Conservation (phyloP, 2,888 invertebrate species). For the Harpalus rubripes region DNA sequence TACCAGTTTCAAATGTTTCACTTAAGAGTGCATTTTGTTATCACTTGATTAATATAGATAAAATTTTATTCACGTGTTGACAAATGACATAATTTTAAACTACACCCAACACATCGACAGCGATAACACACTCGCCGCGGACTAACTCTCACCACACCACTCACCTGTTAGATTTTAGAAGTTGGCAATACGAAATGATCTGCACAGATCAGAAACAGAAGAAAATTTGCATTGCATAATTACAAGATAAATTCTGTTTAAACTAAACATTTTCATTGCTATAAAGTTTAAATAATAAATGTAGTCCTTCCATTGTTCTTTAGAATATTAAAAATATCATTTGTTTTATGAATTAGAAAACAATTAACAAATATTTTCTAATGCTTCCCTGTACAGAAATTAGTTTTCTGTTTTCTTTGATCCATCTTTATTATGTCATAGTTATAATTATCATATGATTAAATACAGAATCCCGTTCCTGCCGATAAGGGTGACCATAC, state of each 20-base stretch:
- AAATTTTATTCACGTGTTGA: slow-evolving; percentile 24
- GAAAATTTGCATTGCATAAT: background rate
- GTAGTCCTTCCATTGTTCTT: background rate
- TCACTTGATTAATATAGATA: slow-evolving; percentile 41
- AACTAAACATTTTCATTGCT: background rate
- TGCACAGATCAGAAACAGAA: background rate
- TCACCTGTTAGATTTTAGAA: slow-evolving; percentile 45
- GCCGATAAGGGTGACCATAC: too few species aligned
- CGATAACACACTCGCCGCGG: background rate
- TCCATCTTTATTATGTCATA: slow-evolving; percentile 15
- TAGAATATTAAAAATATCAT: background rate
- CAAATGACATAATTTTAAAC: slow-evolving; percentile 30
- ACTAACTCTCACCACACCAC: too few species aligned
- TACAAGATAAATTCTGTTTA: background rate
- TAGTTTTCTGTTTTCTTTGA: slow-evolving; percentile 1
- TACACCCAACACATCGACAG: background rate
- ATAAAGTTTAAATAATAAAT: background rate
- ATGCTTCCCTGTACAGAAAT: background rate
- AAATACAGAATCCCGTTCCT: background rate
- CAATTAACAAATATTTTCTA: background rate
- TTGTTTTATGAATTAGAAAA: background rate
- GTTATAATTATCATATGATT: slow-evolving; percentile 31
- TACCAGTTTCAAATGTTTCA: slow-evolving; percentile 44
- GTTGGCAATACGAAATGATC: slow-evolving; percentile 20
- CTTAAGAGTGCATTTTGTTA: slow-evolving; percentile 42